Conservation (phyloP, 1,140 invertebrate species). For the Bombyx mandarina region DNA sequence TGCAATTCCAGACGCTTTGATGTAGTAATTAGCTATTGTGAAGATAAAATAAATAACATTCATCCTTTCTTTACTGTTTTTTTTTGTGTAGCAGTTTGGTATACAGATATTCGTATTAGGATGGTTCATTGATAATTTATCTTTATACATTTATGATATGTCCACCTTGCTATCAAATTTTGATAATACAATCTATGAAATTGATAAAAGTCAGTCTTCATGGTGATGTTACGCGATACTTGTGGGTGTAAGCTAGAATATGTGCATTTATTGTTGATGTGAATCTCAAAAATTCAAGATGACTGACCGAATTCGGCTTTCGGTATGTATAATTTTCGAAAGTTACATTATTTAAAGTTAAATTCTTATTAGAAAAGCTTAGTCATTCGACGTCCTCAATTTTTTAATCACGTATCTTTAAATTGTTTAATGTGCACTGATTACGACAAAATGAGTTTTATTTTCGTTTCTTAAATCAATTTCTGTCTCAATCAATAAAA, state of each 20-base stretch:
- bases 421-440: too few relatives aligned
- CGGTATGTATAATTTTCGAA: slow-evolving; percentile 32
- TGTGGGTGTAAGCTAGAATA: slow-evolving; percentile 26
- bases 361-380: too few relatives aligned
- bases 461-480: too few relatives aligned
- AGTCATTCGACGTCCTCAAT: too few relatives aligned
- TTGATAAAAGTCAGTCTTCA: slow-evolving; percentile 46
- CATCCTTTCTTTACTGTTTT: not conserved
- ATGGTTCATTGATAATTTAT: slow-evolving; percentile 1
- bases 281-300: slow-evolving; percentile 46
- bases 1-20: too few relatives aligned
- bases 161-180: slow-evolving; percentile 33
- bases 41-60: too few relatives aligned
- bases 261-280: slow-evolving; percentile 22
- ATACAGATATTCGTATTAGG: not conserved
- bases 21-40: too few relatives aligned
- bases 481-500: too few relatives aligned
- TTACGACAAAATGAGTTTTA: too few relatives aligned
- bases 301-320: slow-evolving; percentile 48
- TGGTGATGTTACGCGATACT: slow-evolving; percentile 21
- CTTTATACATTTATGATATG: slow-evolving; percentile 8
- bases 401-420: too few relatives aligned
- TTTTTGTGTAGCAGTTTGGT: not conserved
- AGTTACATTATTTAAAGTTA: too few relatives aligned
- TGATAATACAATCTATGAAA: slow-evolving; percentile 45